A percentile compares a stretch with the other conserved stretches of the same genome.
Conservation (phyloP, 2,797 vertebrate genomes). For the Remorina albescens region DNA sequence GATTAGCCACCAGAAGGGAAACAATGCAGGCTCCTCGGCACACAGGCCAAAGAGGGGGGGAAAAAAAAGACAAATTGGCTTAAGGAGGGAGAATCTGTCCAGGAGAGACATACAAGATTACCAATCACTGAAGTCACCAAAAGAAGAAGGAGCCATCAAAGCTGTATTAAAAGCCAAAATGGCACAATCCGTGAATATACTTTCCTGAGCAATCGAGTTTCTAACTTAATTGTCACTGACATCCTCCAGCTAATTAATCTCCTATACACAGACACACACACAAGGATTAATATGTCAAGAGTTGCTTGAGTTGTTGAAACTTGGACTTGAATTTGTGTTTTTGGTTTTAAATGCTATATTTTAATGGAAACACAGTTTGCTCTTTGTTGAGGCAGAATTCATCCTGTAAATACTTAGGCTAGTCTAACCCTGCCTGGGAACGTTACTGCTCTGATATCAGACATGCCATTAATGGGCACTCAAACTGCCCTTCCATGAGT, state of each 20-base stretch:
- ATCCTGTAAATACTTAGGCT: slow-evolving; percentile 10
- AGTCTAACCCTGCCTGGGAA: slow-evolving; percentile 1
- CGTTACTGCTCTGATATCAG: slow-evolving; percentile 32
- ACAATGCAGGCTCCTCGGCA: slow-evolving; percentile 69
- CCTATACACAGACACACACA: slow-evolving; percentile 19
- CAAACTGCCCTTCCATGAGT: slow-evolving; percentile 42
- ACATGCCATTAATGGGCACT: slow-evolving; percentile 49
- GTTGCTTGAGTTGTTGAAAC: not conserved
- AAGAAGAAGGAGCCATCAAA: slow-evolving; percentile 46
- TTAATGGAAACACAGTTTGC: slow-evolving; percentile 5
- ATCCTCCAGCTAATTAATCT: slow-evolving; percentile 51
- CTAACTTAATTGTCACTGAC: slow-evolving; percentile 44
- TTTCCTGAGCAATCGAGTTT: slow-evolving; percentile 30
- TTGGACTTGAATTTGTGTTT: not conserved
- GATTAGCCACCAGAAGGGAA: slow-evolving; percentile 79
- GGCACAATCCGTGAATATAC: slow-evolving; percentile 24
- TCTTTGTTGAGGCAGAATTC: slow-evolving; percentile 9
- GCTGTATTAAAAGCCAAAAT: slow-evolving; percentile 30
- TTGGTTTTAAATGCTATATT: slow-evolving; percentile 4
- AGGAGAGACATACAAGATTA: slow-evolving; percentile 57
- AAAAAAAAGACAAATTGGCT: slow-evolving; percentile 67
- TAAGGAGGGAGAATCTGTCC: slow-evolving; percentile 55
- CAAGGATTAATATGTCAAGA: not conserved
- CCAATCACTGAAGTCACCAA: slow-evolving; percentile 58
- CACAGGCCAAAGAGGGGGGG: slow-evolving; percentile 27